Evolutionary conservation across 2,797 vertebrate species (phyloP), one percentile per base, ranked within the genome.

Genomic region (Limosa lapponica): DNA sequence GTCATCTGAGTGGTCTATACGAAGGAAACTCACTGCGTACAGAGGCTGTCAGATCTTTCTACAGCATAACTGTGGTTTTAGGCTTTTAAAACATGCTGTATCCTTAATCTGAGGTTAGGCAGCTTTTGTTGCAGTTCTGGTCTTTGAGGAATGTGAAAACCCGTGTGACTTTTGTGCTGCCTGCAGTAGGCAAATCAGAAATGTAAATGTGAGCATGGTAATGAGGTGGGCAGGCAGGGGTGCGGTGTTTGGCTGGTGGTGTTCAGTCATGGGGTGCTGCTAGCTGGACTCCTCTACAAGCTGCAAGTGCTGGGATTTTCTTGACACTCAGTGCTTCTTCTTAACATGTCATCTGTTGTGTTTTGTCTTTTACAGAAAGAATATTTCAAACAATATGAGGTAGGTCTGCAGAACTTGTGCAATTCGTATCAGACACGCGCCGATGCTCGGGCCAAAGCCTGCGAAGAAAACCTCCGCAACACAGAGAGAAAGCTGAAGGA

Each of bases 371-470:
- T 36, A 59, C 98, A 99, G 99, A 99, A 99, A 97, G 99, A 99
- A 54, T 99, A 99, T 98, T 99, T 99, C 97, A 99, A 99, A 96
- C 99, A 99, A 94, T 99, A 99, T 87, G 99, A 99, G 90, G 98
- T 99, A 11, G 99, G 99, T n/a, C 98, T 99, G 34, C 99, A 99
- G 98, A 99, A 99, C 22, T 94, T 99, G 94, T 99, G 99, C 94
- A 99, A 99, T 97, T 99, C 99, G 0, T 99, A 99, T 94, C 99
- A 99, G 98, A 99, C 98, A 46, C 98, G 99, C 16, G 99, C 99
- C 0, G 99, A 99, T 15, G 98, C 98, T 10, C 98, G 99, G 52
- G 99, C 99, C 92, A 99, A 99, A 96, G 99, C 99, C 54, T 99
- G 99, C 1, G 99, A 99, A 91, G 99, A 99, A 91, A 99, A 98